Evolutionary conservation across 2,113 vertebrate species (phyloP), one percentile per base, ranked within the genome.

Genomic region (Hippopotamus amphibius): DNA sequence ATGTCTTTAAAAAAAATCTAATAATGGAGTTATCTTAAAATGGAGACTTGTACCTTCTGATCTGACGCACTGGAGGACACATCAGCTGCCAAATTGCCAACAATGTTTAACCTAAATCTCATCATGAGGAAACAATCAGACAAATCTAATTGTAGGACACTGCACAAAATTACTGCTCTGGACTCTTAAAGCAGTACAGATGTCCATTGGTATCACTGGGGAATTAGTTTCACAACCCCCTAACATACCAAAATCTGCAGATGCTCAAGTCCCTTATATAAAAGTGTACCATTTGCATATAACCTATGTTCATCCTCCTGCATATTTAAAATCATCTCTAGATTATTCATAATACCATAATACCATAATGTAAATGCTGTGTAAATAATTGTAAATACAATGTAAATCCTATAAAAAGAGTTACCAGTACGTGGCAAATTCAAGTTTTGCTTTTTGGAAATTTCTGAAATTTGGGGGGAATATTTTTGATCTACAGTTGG

Each of bases 91-190:
- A 48, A 90, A 94, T 53, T 88, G 50, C 46, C n/a, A n/a, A 80
- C 57, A 93, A 86, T 79, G 28, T 94, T 93, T 88, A 90, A 26
- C 55, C 83, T 48, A 22, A 82, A 76, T 89, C 26, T 82, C 19
- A 43, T 82, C 3, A n/a, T 21, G 9, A 90, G n/a, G 53, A 88
- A 94, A 48, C 13, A 80, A 9, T 61, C 48, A 90, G 69, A 37
- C 37, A 91, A 76, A 30, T 91, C 50, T 28, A 43, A 17, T 10
- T 48, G 7, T 93, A 41, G 24, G n/a, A 81, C 24, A 37, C 5
- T 68, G 55, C 57, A 26, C 26, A 69, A 88, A 93, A 50, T 63
- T 68, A 16, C 48, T 65, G 46, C 24, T 72, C 55, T 90, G 50
- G 46, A 80, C 65, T 81, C 50, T 88, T 88, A 9, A 77, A 68